These are phyloP conservation scores for Macrotis lagotis DNA, from an alignment of 2,113 vertebrate species.

Conservation along the genomic window DNA sequence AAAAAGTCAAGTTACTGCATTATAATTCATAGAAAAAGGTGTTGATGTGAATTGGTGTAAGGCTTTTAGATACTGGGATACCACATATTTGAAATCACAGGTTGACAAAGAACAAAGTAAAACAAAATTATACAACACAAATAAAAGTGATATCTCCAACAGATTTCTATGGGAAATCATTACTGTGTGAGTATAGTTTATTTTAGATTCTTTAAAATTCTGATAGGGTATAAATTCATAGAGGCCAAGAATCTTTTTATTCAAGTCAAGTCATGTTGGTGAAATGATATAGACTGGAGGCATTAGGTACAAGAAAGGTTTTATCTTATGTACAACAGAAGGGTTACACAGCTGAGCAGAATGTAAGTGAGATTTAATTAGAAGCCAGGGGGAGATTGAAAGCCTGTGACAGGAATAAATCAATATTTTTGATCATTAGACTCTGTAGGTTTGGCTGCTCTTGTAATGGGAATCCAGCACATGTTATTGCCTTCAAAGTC, in stretches of 20 bases:
- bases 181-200: background rate
- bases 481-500: conserved; percentile 63
- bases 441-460: conserved; percentile 56
- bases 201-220: conserved; percentile 40
- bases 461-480: conserved; percentile 58
- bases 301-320: conserved; percentile 19
- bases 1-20: background rate
- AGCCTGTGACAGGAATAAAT: conserved; percentile 74
- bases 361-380: conserved; percentile 72
- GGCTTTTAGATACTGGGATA: background rate
- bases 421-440: conserved; percentile 77
- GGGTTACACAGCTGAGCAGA: conserved; percentile 52
- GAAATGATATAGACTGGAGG: conserved; percentile 29
- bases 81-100: background rate
- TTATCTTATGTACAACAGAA: conserved; percentile 68
- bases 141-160: background rate
- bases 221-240: background rate
- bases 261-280: background rate
- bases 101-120: background rate
- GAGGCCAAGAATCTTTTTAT: conserved; percentile 26
- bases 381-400: conserved; percentile 60
- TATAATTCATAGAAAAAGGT: background rate
- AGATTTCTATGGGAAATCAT: background rate
- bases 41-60: background rate
- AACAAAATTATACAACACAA: background rate